These are phyloP conservation scores for Stomatorhinus ivindoensis DNA, from an alignment of 2,113 vertebrate genomes.

Conservation along the genomic window DNA sequence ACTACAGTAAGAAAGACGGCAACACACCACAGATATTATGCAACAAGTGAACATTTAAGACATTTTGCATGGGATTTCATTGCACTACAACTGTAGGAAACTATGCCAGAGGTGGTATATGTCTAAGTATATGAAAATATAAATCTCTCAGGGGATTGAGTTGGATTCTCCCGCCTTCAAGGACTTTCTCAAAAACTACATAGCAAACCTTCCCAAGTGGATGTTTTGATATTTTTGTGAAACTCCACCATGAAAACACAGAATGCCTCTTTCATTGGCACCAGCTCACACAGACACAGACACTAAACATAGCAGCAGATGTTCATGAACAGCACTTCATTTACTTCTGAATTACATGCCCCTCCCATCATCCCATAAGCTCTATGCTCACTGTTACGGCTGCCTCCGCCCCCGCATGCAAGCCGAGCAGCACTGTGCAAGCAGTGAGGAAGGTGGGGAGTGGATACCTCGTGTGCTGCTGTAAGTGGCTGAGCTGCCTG, in stretches of 20 bases:
- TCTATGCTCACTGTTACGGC: neutral
- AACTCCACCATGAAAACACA: neutral
- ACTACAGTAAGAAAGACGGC: neutral
- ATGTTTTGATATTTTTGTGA: neutral
- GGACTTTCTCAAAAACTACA: neutral
- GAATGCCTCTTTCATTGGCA: neutral
- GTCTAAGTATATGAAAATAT: neutral
- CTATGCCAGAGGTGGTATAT: neutral
- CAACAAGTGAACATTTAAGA: neutral
- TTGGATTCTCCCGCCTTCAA: neutral
- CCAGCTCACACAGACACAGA: neutral
- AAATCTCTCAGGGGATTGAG: neutral
- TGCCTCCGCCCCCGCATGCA: neutral
- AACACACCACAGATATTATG: neutral
- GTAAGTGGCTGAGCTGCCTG: constrained; percentile 92
- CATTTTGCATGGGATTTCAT: neutral
- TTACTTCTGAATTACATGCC: neutral
- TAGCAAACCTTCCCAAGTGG: neutral
- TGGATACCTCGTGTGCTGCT: constrained; percentile 96
- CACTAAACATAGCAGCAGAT: neutral
- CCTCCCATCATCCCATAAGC: neutral
- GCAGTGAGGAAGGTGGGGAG: neutral
- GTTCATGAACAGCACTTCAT: neutral
- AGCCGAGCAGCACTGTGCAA: neutral
- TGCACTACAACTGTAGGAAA: neutral